Conservation (phyloP, 2,797 vertebrate species). For the Gallinago stenura region DNA sequence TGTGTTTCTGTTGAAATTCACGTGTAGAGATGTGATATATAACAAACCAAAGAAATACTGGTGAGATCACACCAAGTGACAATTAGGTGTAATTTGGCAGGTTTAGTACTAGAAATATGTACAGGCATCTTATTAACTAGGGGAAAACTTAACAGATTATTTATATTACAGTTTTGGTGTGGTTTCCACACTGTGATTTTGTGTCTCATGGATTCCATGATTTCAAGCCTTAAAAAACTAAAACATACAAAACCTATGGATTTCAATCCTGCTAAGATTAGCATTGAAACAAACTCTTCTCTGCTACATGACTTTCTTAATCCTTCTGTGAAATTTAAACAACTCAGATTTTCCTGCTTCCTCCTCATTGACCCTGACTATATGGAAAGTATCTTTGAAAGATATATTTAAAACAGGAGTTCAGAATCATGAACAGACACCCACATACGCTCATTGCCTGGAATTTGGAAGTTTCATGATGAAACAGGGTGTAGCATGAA, state of each 20-base stretch:
- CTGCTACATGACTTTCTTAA: not conserved
- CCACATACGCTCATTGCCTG: not conserved
- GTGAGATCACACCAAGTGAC: not conserved
- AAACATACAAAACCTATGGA: not conserved
- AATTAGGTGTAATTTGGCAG: not conserved
- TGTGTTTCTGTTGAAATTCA: not conserved
- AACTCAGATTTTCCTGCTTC: not conserved
- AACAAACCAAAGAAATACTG: not conserved
- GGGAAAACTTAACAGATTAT: not conserved
- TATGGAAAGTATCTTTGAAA: not conserved
- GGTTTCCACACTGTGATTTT: not conserved
- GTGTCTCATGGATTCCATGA: not conserved
- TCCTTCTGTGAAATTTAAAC: not conserved
- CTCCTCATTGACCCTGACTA: not conserved
- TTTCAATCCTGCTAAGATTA: not conserved
- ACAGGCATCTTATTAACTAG: not conserved
- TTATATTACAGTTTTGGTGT: not conserved
- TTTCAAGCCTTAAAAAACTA: not conserved
- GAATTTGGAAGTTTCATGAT: not conserved
- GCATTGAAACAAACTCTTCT: not conserved
- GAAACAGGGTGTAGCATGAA: not conserved
- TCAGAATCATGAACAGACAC: not conserved
- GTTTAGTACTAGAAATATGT: not conserved
- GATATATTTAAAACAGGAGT: not conserved
- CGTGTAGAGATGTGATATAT: rapidly evolving